Conservation (phyloP, 2,888 invertebrate species). For the Agonopterix arenella region DNA sequence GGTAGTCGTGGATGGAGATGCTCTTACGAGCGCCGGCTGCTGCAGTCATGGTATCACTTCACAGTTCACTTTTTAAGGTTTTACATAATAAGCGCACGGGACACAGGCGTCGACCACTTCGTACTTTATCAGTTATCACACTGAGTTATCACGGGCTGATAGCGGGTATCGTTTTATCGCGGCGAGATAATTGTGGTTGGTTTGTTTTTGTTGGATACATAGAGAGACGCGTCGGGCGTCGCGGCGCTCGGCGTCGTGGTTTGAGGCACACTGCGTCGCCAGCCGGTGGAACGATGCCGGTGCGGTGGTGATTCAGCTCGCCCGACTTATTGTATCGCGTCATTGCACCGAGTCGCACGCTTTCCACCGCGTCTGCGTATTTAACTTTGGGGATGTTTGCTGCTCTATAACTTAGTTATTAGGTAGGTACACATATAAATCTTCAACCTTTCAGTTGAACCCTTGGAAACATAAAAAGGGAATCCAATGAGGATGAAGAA, state of each 20-base stretch:
- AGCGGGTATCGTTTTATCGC: slow-evolving; percentile 61
- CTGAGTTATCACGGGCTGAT: slow-evolving; percentile 62
- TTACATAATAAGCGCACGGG: slow-evolving; percentile 58
- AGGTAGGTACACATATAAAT: too few relatives aligned
- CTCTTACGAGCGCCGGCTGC: slow-evolving; percentile 66
- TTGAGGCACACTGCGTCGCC: slow-evolving; percentile 38
- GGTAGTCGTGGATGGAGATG: slow-evolving; percentile 82
- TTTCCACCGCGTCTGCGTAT: too few relatives aligned
- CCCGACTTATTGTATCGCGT: too few relatives aligned
- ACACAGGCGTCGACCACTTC: slow-evolving; percentile 57
- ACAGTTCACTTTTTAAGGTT: slow-evolving; percentile 38
- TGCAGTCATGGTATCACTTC: slow-evolving; percentile 50
- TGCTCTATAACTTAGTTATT: too few relatives aligned
- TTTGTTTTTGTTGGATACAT: slow-evolving; percentile 54
- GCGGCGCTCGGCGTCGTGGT: slow-evolving; percentile 51
- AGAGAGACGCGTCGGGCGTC: slow-evolving; percentile 24
- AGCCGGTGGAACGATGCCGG: slow-evolving; percentile 16
- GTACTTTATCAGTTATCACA: slow-evolving; percentile 68
- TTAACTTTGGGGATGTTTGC: too few relatives aligned
- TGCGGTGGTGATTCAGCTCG: too few relatives aligned
- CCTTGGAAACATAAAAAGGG: too few relatives aligned
- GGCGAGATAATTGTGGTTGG: slow-evolving; percentile 56
- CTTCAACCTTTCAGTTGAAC: too few relatives aligned
- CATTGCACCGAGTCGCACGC: too few relatives aligned
- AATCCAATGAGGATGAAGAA: too few relatives aligned